These are phyloP conservation scores for Coleophora flavipennella DNA, from an alignment of 2,888 invertebrate species.

Conservation along the genomic window DNA sequence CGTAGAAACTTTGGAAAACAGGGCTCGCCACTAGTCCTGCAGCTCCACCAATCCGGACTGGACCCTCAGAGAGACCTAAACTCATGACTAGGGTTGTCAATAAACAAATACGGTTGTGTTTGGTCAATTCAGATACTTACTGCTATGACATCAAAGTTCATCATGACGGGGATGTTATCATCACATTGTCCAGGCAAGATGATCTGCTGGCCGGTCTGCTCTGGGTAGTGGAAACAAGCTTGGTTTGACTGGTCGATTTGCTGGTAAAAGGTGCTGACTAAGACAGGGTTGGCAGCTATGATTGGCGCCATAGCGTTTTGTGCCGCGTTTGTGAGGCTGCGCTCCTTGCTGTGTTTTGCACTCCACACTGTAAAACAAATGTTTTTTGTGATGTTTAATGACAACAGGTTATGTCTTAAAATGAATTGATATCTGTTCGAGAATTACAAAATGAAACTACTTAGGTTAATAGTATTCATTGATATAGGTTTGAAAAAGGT, in stretches of 20 bases:
- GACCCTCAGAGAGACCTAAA: too few relatives aligned
- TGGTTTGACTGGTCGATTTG: constrained; percentile 32
- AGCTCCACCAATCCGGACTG: too few relatives aligned
- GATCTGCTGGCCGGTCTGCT: constrained; percentile 26
- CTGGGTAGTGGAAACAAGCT: constrained; percentile 56
- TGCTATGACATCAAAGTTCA: constrained; percentile 29
- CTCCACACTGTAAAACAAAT: constrained; percentile 53
- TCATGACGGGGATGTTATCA: constrained; percentile 32
- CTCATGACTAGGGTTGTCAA: too few relatives aligned
- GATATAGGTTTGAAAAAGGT: too few relatives aligned
- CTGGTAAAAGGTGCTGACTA: constrained; percentile 34
- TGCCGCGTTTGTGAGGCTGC: constrained; percentile 24
- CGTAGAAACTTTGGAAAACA: too few relatives aligned
- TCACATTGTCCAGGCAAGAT: constrained; percentile 56
- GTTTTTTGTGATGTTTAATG: too few relatives aligned
- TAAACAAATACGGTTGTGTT: too few relatives aligned
- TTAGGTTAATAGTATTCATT: too few relatives aligned
- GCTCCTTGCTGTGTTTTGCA: constrained; percentile 46
- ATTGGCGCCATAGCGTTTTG: constrained; percentile 25
- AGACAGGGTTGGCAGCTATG: constrained; percentile 29
- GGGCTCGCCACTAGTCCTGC: too few relatives aligned
- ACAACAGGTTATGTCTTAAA: too few relatives aligned
- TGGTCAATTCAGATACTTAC: constrained; percentile 29
- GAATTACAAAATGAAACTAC: too few relatives aligned
- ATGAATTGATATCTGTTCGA: too few relatives aligned